A percentile compares a stretch with the other conserved stretches of the same genome.
Conservation (phyloP, 2,888 invertebrate species). For the Galerucella nymphaeae region DNA sequence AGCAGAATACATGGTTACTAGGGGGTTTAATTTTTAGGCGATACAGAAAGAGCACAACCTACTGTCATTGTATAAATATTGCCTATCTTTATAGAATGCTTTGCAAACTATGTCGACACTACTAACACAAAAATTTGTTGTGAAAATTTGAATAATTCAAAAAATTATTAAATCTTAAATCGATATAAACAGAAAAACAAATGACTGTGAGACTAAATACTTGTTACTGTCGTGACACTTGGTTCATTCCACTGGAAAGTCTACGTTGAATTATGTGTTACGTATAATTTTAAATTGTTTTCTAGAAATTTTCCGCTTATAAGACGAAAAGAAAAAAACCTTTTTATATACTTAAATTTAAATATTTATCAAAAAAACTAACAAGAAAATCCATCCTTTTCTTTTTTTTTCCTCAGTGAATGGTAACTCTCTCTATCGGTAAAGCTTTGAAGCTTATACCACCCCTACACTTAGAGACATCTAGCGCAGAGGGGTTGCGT, state of each 20-base stretch:
- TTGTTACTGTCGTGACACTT: constrained; percentile 2
- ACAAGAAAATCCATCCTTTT: too few relatives aligned
- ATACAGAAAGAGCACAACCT: too few relatives aligned
- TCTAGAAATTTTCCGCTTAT: neutral
- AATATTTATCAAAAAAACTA: too few relatives aligned
- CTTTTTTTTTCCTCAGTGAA: too few relatives aligned
- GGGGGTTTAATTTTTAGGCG: too few relatives aligned
- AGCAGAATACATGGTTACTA: too few relatives aligned
- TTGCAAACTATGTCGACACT: too few relatives aligned
- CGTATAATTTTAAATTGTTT: neutral
- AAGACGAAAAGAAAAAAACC: too few relatives aligned
- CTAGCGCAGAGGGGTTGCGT: neutral
- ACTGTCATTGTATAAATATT: too few relatives aligned
- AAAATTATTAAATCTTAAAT: neutral
- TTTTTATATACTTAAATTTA: too few relatives aligned
- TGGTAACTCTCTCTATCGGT: neutral
- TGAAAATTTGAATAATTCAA: neutral
- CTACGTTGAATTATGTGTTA: neutral
- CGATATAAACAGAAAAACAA: neutral
- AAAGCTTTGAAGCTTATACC: neutral
- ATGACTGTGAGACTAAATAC: neutral
- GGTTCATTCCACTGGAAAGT: neutral
- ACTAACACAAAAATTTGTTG: too few relatives aligned
- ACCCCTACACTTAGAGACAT: neutral
- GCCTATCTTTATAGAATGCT: too few relatives aligned